phyloP scores from a whole-genome alignment of 1,140 invertebrate genomes.

The Cotesia typhae region DNA sequence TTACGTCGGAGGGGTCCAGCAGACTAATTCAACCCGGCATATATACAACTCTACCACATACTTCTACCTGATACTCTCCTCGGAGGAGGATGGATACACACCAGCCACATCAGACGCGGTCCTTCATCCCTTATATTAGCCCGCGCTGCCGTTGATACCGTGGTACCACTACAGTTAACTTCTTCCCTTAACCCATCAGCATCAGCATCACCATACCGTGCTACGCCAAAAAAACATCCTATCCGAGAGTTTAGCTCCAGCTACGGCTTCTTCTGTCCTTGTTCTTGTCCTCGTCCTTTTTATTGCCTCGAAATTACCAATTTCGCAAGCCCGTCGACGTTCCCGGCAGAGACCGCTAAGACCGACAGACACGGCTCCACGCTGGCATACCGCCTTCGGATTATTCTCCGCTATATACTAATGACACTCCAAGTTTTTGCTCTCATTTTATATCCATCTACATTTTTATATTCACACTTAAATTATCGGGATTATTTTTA shows the following conservation, averaged over 20 bases:
- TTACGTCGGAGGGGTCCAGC: constrained; percentile 10
- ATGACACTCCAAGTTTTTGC: background rate
- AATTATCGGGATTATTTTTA: too few relatives aligned
- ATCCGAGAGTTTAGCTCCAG: background rate
- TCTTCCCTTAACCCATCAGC: too few relatives aligned
- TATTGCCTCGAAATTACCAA: constrained; percentile 26
- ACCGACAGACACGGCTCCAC: background rate
- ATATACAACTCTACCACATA: background rate
- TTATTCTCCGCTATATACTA: constrained; percentile 1
- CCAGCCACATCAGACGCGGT: too few relatives aligned
- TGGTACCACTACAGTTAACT: too few relatives aligned
- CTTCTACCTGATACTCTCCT: background rate
- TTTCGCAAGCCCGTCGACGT: constrained; percentile 9
- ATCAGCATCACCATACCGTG: too few relatives aligned
- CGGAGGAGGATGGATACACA: too few relatives aligned
- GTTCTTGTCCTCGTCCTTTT: background rate
- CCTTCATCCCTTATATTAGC: too few relatives aligned
- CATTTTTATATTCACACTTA: too few relatives aligned
- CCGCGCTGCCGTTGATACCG: too few relatives aligned
- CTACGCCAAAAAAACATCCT: background rate
- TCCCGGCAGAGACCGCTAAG: constrained; percentile 3
- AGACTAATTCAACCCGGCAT: background rate
- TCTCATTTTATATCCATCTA: too few relatives aligned
- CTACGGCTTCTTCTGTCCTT: background rate
- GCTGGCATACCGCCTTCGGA: constrained; percentile 3